Evolutionary conservation across 2,113 vertebrate genomes (phyloP), one percentile per base, ranked within the genome.

Genomic region (Entomyzon cyanotis): DNA sequence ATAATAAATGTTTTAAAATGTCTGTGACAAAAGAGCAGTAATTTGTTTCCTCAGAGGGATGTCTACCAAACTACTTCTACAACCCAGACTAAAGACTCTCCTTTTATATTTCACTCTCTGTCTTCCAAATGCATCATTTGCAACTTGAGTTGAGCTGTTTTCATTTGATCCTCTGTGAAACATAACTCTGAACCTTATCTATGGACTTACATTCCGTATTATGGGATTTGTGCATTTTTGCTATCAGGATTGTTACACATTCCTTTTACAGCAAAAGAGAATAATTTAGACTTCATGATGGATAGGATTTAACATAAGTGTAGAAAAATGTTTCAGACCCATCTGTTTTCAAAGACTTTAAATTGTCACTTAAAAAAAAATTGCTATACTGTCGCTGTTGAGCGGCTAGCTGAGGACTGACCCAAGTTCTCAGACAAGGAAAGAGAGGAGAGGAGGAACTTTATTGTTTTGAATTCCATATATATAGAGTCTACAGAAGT

Each of bases 301-400:
- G 53, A 69, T 60, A 79, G 27, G 50, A 76, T 89, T 79, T 95
- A 84, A 76, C 7, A 33, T 73, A 76, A 63, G 6, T 52, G 58
- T 33, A 87, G 41, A 68, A 85, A 87, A 89, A 60, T 73, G 18
- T 83, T 93, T 82, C 67, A 89, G 15, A 30, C 7, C 77, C 84
- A 87, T 94, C 93, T 97, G 74, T 69, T 94, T 94, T 41, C 70
- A 71, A 91, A 85, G 31, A 94, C 68, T 58, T 73, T 90, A 89
- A 82, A 42, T 74, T n/a, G 14, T 25, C 30, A 63, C 46, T 91
- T 68, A 9, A 63, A 95, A 78, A 78, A 73, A 59, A 7, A 21
- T 39, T 55, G 19, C 25, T 70, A 63, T 69, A 27, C n/a, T n/a
- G n/a, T n/a, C n/a, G n/a, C n/a, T n/a, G n/a, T n/a, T n/a, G n/a